Conservation (phyloP, 2,797 vertebrate genomes). For the Manis crassicaudata region DNA sequence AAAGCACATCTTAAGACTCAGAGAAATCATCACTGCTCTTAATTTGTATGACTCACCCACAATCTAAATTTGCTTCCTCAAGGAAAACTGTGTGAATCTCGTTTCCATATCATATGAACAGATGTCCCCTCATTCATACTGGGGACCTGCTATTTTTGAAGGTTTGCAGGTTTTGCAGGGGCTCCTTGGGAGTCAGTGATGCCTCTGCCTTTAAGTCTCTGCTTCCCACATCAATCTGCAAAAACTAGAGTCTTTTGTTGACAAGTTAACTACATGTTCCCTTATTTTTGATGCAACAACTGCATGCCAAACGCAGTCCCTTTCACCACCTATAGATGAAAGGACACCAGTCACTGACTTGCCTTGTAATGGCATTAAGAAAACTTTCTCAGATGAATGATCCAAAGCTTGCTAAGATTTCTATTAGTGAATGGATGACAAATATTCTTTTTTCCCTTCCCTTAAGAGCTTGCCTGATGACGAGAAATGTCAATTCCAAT, state of each 20-base stretch:
- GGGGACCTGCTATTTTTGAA: neutral
- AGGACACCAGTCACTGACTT: neutral
- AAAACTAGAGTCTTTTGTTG: conserved; percentile 31
- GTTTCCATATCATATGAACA: neutral
- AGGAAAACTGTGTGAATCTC: neutral
- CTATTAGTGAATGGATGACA: neutral
- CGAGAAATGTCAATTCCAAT: neutral
- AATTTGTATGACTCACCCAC: neutral
- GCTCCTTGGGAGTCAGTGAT: neutral
- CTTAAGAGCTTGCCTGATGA: neutral
- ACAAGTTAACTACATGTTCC: neutral
- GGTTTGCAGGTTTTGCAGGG: neutral
- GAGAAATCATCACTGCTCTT: neutral
- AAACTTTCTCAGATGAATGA: conserved; percentile 45
- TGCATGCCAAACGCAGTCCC: neutral
- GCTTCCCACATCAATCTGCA: neutral
- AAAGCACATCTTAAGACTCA: neutral
- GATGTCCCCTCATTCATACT: neutral
- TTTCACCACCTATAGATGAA: neutral
- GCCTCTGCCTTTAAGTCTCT: neutral
- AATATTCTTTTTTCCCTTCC: neutral
- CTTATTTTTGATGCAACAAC: conserved; percentile 25
- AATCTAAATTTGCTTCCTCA: neutral
- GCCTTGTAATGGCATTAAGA: conserved; percentile 13
- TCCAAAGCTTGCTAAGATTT: neutral